Base-by-base conservation (phyloP, 2,797 vertebrate species). In the Ptychobarbus kaznakovi region DNA sequence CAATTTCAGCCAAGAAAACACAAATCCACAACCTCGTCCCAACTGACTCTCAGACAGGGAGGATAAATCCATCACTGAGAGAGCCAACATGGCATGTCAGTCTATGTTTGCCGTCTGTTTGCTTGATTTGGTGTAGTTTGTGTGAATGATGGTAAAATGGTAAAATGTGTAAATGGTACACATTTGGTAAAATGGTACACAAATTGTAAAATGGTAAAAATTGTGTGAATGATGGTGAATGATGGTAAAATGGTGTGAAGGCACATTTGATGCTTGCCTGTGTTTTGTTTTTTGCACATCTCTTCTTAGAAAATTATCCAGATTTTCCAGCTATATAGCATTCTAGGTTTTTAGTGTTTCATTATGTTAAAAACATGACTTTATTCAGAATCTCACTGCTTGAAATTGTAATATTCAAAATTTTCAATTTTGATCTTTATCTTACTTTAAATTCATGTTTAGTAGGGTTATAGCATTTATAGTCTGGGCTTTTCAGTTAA, bases 41-140 rank as follows among this genome's bases (percentile, higher is more conserved):
- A 28, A 63, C 5, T 5, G 20, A 53, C 38, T 42, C 35, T 70
- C 16, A 42, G 49, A 46, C 58, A 65, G 69, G 12, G 81, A 75
- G 20, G 35, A 40, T 35, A 61, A 42, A 75, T 77, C 75, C 20
- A 20, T 84, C 40, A 25, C 35, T 10, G 80, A 78, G 15, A 83
- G 53, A 40, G 12, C 56, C 70, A 44, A 63, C 7, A 63, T 3
- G 40, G 3, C 15, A 28, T 20, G 38, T 58, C 51, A 77, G 35
- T 61, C 56, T 83, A 20, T 68, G 86, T 87, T 87, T 83, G 42
- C 53, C 63, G 6, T 87, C 83, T 63, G 80, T 75, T 74, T 86
- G 28, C 8, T 15, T 32, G 77, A 65, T n/a, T 22, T 77, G 35
- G 28, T 65, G 58, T 81, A 51, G 74, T 81, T n/a, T 81, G 38